These are phyloP conservation scores for Triops longicaudatus DNA, from an alignment of 1,140 invertebrate genomes.

Conservation along the genomic window DNA sequence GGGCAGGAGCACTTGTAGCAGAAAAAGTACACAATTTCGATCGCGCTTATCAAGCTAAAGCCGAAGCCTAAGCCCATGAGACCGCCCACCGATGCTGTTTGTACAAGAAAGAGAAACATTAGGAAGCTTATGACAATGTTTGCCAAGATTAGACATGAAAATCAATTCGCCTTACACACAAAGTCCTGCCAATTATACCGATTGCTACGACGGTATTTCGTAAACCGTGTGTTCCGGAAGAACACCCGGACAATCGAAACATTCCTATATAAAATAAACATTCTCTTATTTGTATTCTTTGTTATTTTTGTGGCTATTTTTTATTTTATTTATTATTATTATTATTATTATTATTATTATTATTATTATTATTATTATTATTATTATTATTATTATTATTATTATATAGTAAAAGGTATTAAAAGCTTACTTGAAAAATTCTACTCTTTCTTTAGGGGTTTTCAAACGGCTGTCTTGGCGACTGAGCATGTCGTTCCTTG, in stretches of 20 bases:
- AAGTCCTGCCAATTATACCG: not conserved
- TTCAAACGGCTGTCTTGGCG: not conserved
- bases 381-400: too few species aligned
- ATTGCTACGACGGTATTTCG: not conserved
- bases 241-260: not conserved
- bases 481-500: not conserved
- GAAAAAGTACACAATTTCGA: conserved; percentile 63
- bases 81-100: conserved; percentile 62
- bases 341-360: too few species aligned
- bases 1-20: conserved; percentile 43
- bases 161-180: not conserved
- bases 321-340: not conserved
- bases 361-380: too few species aligned
- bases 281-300: too few species aligned
- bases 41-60: conserved; percentile 64
- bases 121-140: not conserved
- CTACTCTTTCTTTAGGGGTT: not conserved
- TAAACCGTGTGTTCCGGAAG: not conserved
- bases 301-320: not conserved
- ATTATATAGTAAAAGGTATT: not conserved
- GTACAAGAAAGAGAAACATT: conserved; percentile 31
- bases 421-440: not conserved
- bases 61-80: conserved; percentile 67
- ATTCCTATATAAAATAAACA: not conserved
- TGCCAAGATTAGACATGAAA: not conserved